A percentile compares a stretch with the other conserved stretches of the same genome.
phyloP scores from a whole-genome alignment of 2,113 vertebrate genomes.

The Festucalex cinctus region DNA sequence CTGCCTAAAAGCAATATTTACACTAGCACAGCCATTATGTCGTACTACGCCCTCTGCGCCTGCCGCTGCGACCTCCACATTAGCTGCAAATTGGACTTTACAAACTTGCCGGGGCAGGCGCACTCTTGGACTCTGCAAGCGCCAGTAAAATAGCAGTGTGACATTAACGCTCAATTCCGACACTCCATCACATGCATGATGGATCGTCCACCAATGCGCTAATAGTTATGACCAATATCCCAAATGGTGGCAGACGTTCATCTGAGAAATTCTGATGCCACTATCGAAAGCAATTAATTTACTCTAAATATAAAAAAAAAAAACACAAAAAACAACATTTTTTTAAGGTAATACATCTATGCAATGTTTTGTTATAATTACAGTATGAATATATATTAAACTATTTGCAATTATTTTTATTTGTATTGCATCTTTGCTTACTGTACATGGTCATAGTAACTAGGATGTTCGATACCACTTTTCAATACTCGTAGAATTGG shows the following conservation, averaged over 20 bases:
- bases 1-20: constrained; percentile 91
- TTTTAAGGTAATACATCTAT: neutral
- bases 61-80: constrained; percentile 87
- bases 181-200: constrained; percentile 35
- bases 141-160: neutral
- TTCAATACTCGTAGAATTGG: no score
- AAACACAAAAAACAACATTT: no score
- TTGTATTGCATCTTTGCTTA: neutral
- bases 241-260: constrained; percentile 20
- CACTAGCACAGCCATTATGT: constrained; percentile 98
- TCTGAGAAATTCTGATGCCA: neutral
- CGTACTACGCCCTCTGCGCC: constrained; percentile 94
- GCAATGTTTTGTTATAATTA: neutral
- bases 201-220: constrained; percentile 38
- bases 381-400: neutral
- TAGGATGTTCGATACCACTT: no score
- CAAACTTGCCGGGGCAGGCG: constrained; percentile 74
- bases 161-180: constrained; percentile 13
- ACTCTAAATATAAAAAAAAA: neutral
- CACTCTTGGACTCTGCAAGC: constrained; percentile 42
- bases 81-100: constrained; percentile 97
- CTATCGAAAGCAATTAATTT: neutral
- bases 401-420: neutral
- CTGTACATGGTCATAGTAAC: neutral
- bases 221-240: constrained; percentile 46